Evolutionary conservation across 2,797 vertebrate species (phyloP).

Genomic region (Psittacula echo): DNA sequence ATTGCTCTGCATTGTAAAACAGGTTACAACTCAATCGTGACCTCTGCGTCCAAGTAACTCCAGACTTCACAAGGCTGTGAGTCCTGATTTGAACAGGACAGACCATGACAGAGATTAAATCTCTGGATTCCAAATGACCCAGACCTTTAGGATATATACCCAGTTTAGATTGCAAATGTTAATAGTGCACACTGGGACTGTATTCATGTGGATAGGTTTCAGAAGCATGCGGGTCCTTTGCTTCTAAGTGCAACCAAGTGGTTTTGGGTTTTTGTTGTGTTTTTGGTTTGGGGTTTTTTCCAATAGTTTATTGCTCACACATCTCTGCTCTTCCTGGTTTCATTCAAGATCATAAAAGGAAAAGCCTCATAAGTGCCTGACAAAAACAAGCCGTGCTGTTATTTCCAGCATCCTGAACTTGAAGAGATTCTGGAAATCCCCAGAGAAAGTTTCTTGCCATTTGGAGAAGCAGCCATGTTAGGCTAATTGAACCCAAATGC

Average conservation of each 20-base stretch:
- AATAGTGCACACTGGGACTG: background rate
- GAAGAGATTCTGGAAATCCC: slow-evolving; percentile 12
- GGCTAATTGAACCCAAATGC: background rate
- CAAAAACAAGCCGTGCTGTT: background rate
- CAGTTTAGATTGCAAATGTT: background rate
- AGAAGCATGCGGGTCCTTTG: background rate
- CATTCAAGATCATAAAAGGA: background rate
- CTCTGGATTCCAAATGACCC: background rate
- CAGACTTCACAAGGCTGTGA: background rate
- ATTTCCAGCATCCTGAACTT: background rate
- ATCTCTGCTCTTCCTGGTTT: background rate
- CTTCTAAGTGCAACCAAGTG: background rate
- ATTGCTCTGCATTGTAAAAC: background rate
- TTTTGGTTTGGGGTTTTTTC: background rate
- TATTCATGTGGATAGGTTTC: background rate
- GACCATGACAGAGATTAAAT: background rate
- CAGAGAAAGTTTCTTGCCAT: background rate
- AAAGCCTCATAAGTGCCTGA: background rate
- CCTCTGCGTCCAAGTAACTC: background rate
- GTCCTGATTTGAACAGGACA: background rate
- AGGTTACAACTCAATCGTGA: background rate
- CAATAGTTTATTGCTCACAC: background rate
- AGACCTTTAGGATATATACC: background rate
- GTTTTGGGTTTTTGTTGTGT: background rate
- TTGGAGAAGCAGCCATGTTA: background rate